phyloP scores from a whole-genome alignment of 2,888 invertebrate genomes.

The Galeopsomyia nigrocyanea region DNA sequence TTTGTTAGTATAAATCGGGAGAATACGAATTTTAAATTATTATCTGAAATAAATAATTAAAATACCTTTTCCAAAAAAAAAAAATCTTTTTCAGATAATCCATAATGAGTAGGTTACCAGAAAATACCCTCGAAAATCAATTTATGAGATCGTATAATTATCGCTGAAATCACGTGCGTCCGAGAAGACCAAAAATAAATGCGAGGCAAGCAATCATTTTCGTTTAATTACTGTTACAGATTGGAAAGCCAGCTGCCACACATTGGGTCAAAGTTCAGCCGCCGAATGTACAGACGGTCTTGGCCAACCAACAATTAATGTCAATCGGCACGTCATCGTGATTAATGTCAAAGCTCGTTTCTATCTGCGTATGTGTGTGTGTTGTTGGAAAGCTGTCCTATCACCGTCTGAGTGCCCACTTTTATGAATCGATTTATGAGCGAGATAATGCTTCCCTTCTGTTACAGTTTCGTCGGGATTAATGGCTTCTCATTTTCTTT shows the following conservation, averaged over 20 bases:
- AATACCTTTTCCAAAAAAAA: no score
- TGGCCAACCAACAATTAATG: constrained; percentile 35
- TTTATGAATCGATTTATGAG: constrained; percentile 31
- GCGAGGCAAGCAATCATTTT: constrained; percentile 5
- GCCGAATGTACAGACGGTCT: constrained; percentile 13
- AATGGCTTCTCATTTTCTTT: no score
- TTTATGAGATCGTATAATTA: background rate
- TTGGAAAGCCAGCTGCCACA: background rate
- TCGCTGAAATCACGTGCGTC: background rate
- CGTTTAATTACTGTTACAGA: constrained; percentile 5
- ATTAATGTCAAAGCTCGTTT: constrained; percentile 21
- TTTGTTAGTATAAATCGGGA: no score
- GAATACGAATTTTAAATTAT: no score
- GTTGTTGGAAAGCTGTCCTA: no score
- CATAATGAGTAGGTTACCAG: no score
- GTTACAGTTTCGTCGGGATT: no score
- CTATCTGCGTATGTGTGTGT: no score
- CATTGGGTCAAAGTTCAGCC: constrained; percentile 2
- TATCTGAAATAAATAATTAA: no score
- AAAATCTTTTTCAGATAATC: no score
- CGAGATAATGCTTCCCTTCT: no score
- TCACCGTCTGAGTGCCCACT: background rate
- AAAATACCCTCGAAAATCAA: no score
- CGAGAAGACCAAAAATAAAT: background rate
- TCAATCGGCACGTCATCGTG: constrained; percentile 33